Evolutionary conservation across 2,888 invertebrate genomes (phyloP).

Genomic region (Sussaba pulchella): DNA sequence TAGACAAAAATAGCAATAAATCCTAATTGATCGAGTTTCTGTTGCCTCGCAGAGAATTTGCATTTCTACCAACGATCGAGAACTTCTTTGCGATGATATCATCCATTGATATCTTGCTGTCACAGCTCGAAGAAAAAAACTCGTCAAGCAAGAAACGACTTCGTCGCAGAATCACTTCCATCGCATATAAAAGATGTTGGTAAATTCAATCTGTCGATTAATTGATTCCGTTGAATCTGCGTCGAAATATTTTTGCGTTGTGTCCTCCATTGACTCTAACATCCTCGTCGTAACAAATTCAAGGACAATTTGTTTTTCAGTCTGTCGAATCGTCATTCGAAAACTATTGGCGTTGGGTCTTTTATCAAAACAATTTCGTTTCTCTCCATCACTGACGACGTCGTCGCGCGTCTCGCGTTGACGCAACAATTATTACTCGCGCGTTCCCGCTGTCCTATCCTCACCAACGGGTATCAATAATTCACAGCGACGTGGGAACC

Average conservation of each 20-base stretch:
- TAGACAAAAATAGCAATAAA: too few relatives aligned
- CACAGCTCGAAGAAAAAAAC: not conserved
- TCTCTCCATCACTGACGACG: constrained; percentile 42
- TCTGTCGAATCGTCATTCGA: constrained; percentile 10
- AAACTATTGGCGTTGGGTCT: not conserved
- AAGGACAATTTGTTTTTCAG: constrained; percentile 49
- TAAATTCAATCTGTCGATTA: constrained; percentile 20
- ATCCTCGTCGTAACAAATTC: constrained; percentile 27
- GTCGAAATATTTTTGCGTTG: not conserved
- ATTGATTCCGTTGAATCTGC: constrained; percentile 6
- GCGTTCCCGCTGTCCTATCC: constrained; percentile 38
- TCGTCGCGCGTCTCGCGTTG: constrained; percentile 34
- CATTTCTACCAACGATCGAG: too few relatives aligned
- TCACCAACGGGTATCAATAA: constrained; percentile 51
- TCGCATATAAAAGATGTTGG: not conserved
- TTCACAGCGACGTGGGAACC: constrained; percentile 40
- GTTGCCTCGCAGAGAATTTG: too few relatives aligned
- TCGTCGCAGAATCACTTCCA: not conserved
- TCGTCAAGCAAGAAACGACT: not conserved
- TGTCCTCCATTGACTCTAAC: constrained; percentile 22
- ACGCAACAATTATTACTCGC: constrained; percentile 47
- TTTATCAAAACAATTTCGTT: not conserved
- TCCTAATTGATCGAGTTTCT: too few relatives aligned
- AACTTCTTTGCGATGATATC: too few relatives aligned
- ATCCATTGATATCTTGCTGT: not conserved